Evolutionary conservation across 2,888 invertebrate genomes (phyloP), one percentile per base, ranked within the genome.

Genomic region (Calephelis perditalis): DNA sequence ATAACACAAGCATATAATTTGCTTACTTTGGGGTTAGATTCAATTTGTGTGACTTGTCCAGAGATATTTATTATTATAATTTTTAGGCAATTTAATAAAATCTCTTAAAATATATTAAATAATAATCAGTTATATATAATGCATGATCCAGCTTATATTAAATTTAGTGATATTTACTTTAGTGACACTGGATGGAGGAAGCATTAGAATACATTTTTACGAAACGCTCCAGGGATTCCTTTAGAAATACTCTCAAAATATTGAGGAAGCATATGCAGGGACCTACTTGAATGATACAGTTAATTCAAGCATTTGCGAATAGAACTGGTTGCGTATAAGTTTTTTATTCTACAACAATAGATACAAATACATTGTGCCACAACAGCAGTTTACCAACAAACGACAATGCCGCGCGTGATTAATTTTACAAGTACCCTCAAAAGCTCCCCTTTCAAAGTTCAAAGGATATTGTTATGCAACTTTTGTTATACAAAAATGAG

Each of bases 311-410:
- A 75, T 78, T 77, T 67, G 67, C 69, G 71, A 75, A 81, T 81
- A 82, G 78, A 84, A 82, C 81, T 79, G 77, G 73, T 78, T 77
- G 79, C 69, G 67, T 66, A 65, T 68, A 62, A 67, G 52, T 62
- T 66, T 67, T 67, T 77, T 70, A 64, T 58, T 55, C 63, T 62
- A 61, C 67, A 66, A 83, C 81, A 81, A 82, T 75, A 67, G 71
- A 58, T 58, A 76, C 76, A 83, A 80, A 70, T 63, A 69, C 66
- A 77, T 84, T 83, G 83, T 84, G 71, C 66, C 63, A 61, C 69
- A 69, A 73, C 68, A 69, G 73, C 75, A 87, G 89, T 89, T 86
- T 89, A 85, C 88, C 86, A 88, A 88, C 89, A 89, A 74, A 78
- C 73, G 76, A 81, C 79, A 81, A 77, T 76, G 76, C 70, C 74